Evolutionary conservation across 2,113 vertebrate species (phyloP).

Genomic region (Gymnobelideus leadbeateri): DNA sequence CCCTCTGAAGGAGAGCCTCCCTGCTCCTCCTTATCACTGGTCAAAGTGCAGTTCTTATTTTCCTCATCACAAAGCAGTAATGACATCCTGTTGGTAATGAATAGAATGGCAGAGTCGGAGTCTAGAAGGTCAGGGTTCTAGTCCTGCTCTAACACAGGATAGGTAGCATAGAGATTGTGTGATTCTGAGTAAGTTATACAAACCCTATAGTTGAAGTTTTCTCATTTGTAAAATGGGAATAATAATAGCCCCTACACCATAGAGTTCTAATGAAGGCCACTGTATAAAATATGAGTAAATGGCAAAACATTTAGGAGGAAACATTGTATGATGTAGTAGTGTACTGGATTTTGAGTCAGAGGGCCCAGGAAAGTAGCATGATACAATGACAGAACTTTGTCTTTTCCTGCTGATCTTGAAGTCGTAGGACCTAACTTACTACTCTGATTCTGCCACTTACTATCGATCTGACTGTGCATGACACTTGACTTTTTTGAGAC

Average conservation of each 20-base stretch:
- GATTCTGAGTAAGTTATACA: not conserved
- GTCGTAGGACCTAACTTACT: not conserved
- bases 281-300: not conserved
- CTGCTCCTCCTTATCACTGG: not conserved
- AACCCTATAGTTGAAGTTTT: not conserved
- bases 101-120: no score
- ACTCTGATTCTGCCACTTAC: not conserved
- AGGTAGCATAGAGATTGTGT: not conserved
- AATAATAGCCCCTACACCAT: not conserved
- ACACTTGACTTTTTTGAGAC: no score
- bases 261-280: not conserved
- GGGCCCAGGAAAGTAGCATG: not conserved
- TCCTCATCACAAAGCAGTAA: not conserved
- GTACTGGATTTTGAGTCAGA: not conserved
- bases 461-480: no score
- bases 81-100: not conserved
- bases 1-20: not conserved
- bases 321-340: not conserved
- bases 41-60: not conserved
- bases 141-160: not conserved
- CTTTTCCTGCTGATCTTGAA: not conserved
- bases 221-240: not conserved
- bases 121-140: not conserved
- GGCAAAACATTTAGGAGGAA: not conserved
- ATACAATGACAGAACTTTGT: not conserved